A percentile compares a stretch with the other conserved stretches of the same genome.
These are phyloP conservation scores for Podilymbus podiceps DNA, from an alignment of 2,113 vertebrate genomes.

Conservation along the genomic window DNA sequence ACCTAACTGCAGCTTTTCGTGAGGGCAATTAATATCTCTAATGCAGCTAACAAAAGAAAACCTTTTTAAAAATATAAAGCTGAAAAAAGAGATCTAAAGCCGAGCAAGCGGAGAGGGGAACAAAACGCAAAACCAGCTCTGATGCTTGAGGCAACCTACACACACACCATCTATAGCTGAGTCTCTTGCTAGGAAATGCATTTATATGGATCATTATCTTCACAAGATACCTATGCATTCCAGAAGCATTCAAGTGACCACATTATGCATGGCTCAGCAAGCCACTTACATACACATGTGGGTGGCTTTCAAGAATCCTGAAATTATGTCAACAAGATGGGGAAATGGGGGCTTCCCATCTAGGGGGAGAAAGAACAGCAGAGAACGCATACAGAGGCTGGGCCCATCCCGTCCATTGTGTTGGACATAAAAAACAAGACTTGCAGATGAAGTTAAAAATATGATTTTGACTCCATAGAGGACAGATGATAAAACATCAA, in stretches of 20 bases:
- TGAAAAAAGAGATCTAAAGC: not conserved
- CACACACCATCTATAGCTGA: not conserved
- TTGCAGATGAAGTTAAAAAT: not conserved
- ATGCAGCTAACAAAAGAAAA: constrained; percentile 19
- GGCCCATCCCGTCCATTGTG: not conserved
- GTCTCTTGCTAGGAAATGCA: constrained; percentile 7
- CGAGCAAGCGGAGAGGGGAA: not conserved
- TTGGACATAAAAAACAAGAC: not conserved
- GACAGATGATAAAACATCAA: not conserved
- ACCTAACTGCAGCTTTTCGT: constrained; percentile 13
- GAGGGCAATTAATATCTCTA: constrained; percentile 50
- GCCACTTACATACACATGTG: not conserved
- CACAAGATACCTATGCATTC: not conserved
- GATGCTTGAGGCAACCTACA: constrained; percentile 8
- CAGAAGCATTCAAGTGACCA: constrained; percentile 22
- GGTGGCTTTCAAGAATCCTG: constrained; percentile 18
- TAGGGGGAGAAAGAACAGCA: not conserved
- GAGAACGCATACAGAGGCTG: not conserved
- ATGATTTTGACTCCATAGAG: not conserved
- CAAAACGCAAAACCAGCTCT: not conserved
- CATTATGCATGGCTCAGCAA: not conserved
- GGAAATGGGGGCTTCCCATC: not conserved
- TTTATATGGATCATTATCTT: constrained; percentile 51
- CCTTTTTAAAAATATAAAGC: not conserved
- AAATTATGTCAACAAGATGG: constrained; percentile 7